Percentiles rank a stretch among this genome's conserved stretches.
Evolutionary conservation across 2,113 vertebrate genomes (phyloP).

Genomic region (Prionailurus bengalensis): DNA sequence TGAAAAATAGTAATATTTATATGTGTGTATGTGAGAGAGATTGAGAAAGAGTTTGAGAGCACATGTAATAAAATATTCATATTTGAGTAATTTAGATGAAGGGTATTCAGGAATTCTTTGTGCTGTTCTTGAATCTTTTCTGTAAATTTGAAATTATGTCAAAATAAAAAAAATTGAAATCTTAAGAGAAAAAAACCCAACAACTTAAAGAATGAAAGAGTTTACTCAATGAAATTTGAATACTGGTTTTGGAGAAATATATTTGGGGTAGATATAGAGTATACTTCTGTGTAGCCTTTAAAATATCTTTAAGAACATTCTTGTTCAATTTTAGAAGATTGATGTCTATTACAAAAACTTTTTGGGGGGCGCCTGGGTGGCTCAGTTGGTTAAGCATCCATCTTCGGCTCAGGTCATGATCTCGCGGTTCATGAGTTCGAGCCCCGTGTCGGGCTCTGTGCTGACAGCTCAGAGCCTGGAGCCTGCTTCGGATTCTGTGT

Average conservation of each 20-base stretch:
- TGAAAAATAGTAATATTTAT: not conserved
- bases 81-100: not conserved
- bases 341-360: not conserved
- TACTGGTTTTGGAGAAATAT: not conserved
- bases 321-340: not conserved
- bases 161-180: slow-evolving; percentile 4
- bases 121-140: not conserved
- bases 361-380: too few species aligned
- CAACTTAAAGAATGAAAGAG: slow-evolving; percentile 16
- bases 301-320: slow-evolving; percentile 33
- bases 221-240: slow-evolving; percentile 16
- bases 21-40: not conserved
- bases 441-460: too few species aligned
- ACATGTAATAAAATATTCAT: not conserved
- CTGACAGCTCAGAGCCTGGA: too few species aligned
- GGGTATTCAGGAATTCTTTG: not conserved
- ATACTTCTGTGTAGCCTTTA: not conserved
- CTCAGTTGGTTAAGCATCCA: too few species aligned
- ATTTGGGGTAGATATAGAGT: not conserved
- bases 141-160: not conserved
- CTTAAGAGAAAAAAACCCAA: not conserved
- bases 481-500: too few species aligned
- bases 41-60: not conserved
- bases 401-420: too few species aligned
- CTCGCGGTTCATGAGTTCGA: too few species aligned